Evolutionary conservation across 2,797 vertebrate genomes (phyloP).

Genomic region (Esox masquinongy): DNA sequence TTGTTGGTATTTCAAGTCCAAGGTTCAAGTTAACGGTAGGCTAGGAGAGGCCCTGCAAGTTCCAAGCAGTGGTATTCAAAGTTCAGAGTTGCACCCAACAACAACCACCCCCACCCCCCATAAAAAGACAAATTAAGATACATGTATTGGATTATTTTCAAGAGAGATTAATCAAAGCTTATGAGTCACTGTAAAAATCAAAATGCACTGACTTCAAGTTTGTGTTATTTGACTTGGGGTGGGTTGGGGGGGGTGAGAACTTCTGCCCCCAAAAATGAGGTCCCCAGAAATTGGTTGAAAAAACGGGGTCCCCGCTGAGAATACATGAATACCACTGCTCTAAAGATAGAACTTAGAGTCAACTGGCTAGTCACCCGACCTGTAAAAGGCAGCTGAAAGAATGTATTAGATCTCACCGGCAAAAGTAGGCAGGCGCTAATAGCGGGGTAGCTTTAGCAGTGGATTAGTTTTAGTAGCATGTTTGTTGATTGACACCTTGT

Average conservation of each 20-base stretch:
- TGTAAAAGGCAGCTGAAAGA: conserved; percentile 14
- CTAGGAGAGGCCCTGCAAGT: conserved; percentile 12
- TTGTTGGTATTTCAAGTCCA: conserved; percentile 31
- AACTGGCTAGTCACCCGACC: conserved; percentile 16
- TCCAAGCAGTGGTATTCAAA: background rate
- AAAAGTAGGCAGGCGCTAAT: conserved; percentile 25
- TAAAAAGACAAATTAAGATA: no score
- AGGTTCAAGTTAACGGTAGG: conserved; percentile 21
- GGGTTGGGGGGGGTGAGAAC: no score
- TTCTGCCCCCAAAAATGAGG: no score
- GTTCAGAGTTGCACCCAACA: no score
- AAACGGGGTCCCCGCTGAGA: background rate
- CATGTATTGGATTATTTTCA: no score
- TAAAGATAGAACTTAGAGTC: background rate
- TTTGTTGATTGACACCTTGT: background rate
- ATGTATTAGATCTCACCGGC: conserved; percentile 1
- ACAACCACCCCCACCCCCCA: no score
- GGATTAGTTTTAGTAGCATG: background rate
- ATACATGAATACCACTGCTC: background rate
- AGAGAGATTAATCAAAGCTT: no score
- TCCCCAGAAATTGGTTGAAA: no score
- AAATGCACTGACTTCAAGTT: no score
- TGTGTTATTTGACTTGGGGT: no score
- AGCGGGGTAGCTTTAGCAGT: conserved; percentile 16
- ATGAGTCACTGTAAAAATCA: no score